phyloP scores from a whole-genome alignment of 1,140 invertebrate species.

The Phortica variegata region DNA sequence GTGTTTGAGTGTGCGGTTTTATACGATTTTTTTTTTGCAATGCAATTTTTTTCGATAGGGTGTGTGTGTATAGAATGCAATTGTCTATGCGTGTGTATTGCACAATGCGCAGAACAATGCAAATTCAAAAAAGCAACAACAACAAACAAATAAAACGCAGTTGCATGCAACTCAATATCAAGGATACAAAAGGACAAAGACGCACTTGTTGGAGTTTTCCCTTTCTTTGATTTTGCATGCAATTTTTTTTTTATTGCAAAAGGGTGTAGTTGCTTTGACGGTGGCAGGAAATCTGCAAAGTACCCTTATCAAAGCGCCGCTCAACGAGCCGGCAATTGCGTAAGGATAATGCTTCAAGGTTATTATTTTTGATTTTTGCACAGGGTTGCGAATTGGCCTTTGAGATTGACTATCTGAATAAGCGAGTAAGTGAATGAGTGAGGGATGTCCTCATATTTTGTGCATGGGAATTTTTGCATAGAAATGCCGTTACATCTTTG shows the following conservation, averaged over 20 bases:
- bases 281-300: constrained; percentile 19
- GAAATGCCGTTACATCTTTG: constrained; percentile 23
- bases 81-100: too few species aligned
- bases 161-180: constrained; percentile 16
- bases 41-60: too few species aligned
- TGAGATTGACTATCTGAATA: constrained; percentile 7
- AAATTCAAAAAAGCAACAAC: constrained; percentile 18
- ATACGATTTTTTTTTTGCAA: constrained; percentile 12
- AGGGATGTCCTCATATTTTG: background rate
- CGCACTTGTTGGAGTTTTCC: constrained; percentile 16
- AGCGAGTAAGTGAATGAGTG: background rate
- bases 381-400: constrained; percentile 19
- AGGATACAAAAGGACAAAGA: background rate
- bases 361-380: constrained; percentile 18
- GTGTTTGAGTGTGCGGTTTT: too few species aligned
- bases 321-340: constrained; percentile 24
- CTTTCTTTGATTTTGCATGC: background rate
- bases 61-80: too few species aligned
- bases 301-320: constrained; percentile 20
- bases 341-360: constrained; percentile 22
- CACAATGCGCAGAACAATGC: too few species aligned
- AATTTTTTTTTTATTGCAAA: too few species aligned
- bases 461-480: constrained; percentile 14
- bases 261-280: too few species aligned
- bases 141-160: constrained; percentile 13